Conservation (phyloP, 1,140 invertebrate species). For the Dinoponera quadriceps region DNA sequence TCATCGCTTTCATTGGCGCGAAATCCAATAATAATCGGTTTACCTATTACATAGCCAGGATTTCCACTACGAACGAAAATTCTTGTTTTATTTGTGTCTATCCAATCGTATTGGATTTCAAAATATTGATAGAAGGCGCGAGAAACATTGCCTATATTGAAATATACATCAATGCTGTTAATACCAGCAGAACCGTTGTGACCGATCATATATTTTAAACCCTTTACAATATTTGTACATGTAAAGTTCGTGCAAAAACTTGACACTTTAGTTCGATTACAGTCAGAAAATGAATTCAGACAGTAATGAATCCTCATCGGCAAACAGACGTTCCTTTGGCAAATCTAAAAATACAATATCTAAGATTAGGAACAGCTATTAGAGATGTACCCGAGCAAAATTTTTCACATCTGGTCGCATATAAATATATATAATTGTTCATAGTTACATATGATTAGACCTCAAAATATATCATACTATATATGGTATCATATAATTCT, state of each 20-base stretch:
- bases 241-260: constrained; percentile 71
- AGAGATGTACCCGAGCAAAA: neutral
- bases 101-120: constrained; percentile 85
- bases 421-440: constrained; percentile 10
- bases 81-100: constrained; percentile 76
- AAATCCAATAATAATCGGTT: constrained; percentile 87
- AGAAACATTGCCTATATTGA: constrained; percentile 82
- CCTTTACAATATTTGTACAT: constrained; percentile 84
- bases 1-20: constrained; percentile 72
- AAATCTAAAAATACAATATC: constrained; percentile 81
- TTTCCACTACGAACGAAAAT: constrained; percentile 88
- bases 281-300: constrained; percentile 75
- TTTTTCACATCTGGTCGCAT: neutral
- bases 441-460: no score
- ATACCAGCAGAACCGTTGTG: constrained; percentile 88
- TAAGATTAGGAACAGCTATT: neutral
- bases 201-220: constrained; percentile 85
- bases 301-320: constrained; percentile 83
- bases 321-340: constrained; percentile 85
- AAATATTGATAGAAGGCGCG: constrained; percentile 85
- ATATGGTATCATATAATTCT: no score
- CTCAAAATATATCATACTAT: no score
- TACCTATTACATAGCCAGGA: constrained; percentile 88
- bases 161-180: constrained; percentile 81
- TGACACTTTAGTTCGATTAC: constrained; percentile 67